phyloP scores from a whole-genome alignment of 2,113 vertebrate species.

The Entelurus aequoreus region DNA sequence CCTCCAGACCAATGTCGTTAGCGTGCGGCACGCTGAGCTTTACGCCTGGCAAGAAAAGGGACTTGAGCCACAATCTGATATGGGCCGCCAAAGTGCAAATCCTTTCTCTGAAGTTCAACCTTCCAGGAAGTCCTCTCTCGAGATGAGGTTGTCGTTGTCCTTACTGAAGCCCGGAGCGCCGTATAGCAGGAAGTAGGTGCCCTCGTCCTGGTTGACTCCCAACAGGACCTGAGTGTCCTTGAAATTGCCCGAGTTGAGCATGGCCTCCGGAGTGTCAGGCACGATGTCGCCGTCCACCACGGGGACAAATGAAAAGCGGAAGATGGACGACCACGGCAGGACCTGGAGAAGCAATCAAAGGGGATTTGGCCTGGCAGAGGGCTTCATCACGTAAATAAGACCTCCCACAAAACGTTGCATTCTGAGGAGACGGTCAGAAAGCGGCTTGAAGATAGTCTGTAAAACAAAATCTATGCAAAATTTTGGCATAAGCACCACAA shows the following conservation, averaged over 20 bases:
- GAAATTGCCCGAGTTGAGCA: conserved; percentile 77
- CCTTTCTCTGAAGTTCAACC: conserved; percentile 48
- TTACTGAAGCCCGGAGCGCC: conserved; percentile 91
- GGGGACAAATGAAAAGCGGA: conserved; percentile 89
- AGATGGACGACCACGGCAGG: conserved; percentile 67
- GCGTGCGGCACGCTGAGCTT: conserved; percentile 84
- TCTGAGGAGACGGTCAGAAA: too few species aligned
- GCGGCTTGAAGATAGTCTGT: too few species aligned
- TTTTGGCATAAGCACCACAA: too few species aligned
- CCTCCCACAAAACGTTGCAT: too few species aligned
- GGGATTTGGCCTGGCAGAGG: too few species aligned
- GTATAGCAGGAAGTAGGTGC: conserved; percentile 86
- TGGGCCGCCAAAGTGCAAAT: not conserved
- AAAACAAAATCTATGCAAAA: too few species aligned
- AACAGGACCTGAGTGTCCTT: conserved; percentile 79
- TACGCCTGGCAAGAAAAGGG: conserved; percentile 64
- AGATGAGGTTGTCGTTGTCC: conserved; percentile 88
- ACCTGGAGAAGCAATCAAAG: conserved; percentile 38
- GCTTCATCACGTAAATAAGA: too few species aligned
- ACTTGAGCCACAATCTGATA: too few species aligned
- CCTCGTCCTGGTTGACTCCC: conserved; percentile 88
- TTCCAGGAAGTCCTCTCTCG: conserved; percentile 83
- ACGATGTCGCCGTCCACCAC: conserved; percentile 84
- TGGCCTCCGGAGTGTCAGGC: conserved; percentile 78
- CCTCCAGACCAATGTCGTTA: conserved; percentile 84